phyloP scores from a whole-genome alignment of 2,888 invertebrate species.

The Dolichopus griseipennis region DNA sequence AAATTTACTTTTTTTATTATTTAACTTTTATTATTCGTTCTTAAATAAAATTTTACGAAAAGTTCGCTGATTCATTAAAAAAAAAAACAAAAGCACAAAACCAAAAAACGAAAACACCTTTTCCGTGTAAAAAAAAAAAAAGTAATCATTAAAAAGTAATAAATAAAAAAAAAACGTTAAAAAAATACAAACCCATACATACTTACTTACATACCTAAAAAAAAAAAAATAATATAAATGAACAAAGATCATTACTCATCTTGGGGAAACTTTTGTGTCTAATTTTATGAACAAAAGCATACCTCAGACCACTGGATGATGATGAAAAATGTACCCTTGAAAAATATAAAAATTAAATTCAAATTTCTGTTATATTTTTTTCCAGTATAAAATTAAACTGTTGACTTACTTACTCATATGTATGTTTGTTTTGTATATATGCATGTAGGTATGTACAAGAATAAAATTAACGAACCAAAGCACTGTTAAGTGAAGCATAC shows the following conservation, averaged over 20 bases:
- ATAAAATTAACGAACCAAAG: too few species aligned
- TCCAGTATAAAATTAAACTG: background rate
- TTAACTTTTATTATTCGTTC: background rate
- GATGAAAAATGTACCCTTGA: too few species aligned
- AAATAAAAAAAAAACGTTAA: background rate
- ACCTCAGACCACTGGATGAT: too few species aligned
- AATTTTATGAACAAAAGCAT: too few species aligned
- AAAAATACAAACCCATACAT: background rate
- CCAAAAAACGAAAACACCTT: background rate
- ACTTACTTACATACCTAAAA: background rate
- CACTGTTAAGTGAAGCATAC: too few species aligned
- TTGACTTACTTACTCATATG: background rate
- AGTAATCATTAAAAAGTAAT: background rate
- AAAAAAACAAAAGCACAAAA: background rate
- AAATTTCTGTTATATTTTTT: too few species aligned
- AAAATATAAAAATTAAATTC: too few species aligned
- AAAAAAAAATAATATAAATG: background rate
- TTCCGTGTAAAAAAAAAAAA: background rate
- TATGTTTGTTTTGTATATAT: background rate
- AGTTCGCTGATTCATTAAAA: background rate
- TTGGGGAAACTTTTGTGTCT: too few species aligned
- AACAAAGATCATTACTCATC: constrained; percentile 1
- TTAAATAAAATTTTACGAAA: background rate
- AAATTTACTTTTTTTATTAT: too few species aligned
- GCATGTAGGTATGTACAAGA: background rate